Percentiles rank a stretch among this genome's conserved stretches.
Evolutionary conservation across 2,888 invertebrate species (phyloP).

Genomic region (Mylabris sibirica): DNA sequence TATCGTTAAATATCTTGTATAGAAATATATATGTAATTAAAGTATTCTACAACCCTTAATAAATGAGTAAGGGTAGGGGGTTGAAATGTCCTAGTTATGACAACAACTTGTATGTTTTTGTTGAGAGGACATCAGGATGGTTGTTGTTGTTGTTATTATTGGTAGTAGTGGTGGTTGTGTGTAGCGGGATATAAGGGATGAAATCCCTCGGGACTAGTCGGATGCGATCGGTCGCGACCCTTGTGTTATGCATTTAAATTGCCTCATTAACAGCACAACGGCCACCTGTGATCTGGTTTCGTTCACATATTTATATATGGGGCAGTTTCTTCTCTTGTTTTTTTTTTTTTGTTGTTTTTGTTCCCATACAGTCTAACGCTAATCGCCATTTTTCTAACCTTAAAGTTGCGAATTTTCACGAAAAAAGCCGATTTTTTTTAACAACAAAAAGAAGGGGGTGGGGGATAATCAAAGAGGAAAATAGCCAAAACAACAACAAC

Average conservation of each 20-base stretch:
- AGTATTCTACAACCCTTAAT: not conserved
- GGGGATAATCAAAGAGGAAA: not conserved
- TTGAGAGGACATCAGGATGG: not conserved
- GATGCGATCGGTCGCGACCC: constrained; percentile 55
- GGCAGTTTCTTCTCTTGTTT: constrained; percentile 2
- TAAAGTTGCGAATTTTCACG: not conserved
- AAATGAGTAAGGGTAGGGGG: too few relatives aligned
- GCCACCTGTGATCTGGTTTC: constrained; percentile 58
- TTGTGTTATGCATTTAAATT: constrained; percentile 64
- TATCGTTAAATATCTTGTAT: not conserved
- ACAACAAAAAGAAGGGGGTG: too few relatives aligned
- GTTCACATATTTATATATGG: not conserved
- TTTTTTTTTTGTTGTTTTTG: too few relatives aligned
- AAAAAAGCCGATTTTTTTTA: too few relatives aligned
- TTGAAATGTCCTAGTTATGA: not conserved
- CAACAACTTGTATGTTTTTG: not conserved
- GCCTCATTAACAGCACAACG: constrained; percentile 60
- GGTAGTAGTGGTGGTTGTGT: not conserved
- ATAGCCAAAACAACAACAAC: not conserved
- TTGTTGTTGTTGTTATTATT: not conserved
- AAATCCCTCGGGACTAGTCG: constrained; percentile 52
- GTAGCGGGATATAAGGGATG: constrained; percentile 18
- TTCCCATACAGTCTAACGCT: too few relatives aligned
- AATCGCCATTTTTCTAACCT: not conserved
- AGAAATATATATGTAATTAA: not conserved